Conservation (phyloP, 2,797 vertebrate species). For the Galagoides demidoff region DNA sequence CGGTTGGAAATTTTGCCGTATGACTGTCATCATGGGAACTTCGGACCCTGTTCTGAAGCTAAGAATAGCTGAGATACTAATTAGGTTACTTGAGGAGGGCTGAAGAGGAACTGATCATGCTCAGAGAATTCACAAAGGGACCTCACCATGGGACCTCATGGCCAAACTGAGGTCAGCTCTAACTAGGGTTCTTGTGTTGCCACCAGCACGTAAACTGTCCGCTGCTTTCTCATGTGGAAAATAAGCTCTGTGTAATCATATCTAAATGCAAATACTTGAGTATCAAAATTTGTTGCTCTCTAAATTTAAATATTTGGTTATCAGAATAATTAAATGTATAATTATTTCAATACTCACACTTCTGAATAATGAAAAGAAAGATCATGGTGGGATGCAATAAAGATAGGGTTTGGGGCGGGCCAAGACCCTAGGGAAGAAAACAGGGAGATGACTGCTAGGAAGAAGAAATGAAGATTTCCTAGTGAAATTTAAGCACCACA, state of each 20-base stretch:
- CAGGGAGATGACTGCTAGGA: not conserved
- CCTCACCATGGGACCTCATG: not conserved
- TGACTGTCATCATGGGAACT: slow-evolving; percentile 30
- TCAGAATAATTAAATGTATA: not conserved
- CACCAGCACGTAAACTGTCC: not conserved
- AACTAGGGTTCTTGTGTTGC: not conserved
- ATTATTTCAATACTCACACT: not conserved
- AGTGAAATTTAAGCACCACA: not conserved
- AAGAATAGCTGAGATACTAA: slow-evolving; percentile 65
- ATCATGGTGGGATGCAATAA: not conserved
- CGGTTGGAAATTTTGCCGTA: not conserved
- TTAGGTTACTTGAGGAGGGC: slow-evolving; percentile 47
- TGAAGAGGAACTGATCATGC: slow-evolving; percentile 6
- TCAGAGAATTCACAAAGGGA: slow-evolving; percentile 12
- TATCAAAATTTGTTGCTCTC: not conserved
- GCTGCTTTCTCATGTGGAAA: slow-evolving; percentile 33
- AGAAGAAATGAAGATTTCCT: not conserved
- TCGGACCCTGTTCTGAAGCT: slow-evolving; percentile 53
- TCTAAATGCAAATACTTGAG: not conserved
- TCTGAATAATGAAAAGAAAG: not conserved
- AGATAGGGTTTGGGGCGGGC: not conserved
- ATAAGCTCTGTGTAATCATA: not conserved
- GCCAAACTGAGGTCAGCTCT: not conserved
- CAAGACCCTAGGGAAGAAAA: not conserved
- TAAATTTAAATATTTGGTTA: not conserved